Conservation (phyloP, 1,140 invertebrate genomes). For the Drosophila nebulosa region DNA sequence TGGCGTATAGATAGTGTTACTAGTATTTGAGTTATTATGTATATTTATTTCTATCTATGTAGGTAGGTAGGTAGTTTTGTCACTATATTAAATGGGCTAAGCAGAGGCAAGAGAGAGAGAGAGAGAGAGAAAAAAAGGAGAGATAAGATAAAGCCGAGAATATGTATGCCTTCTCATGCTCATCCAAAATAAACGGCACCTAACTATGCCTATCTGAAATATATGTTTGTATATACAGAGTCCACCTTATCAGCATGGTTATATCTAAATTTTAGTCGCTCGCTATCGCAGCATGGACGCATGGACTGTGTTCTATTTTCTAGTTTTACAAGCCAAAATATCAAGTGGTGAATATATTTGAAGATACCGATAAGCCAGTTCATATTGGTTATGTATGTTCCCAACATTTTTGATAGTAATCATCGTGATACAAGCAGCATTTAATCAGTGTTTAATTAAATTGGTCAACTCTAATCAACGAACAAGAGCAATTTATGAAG, state of each 20-base stretch:
- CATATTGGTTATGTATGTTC: background rate
- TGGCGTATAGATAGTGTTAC: background rate
- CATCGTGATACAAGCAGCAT: background rate
- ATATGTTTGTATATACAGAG: background rate
- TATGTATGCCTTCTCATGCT: background rate
- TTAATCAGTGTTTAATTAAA: slow-evolving; percentile 1
- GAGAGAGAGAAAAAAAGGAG: background rate
- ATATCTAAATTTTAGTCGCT: slow-evolving; percentile 4
- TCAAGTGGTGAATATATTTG: background rate
- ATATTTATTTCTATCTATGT: background rate
- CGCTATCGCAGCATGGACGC: background rate
- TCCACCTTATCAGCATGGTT: background rate
- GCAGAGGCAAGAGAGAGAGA: background rate
- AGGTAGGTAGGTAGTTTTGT: background rate
- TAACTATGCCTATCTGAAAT: background rate
- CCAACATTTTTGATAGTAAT: background rate
- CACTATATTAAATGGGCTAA: background rate
- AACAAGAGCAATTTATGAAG: background rate
- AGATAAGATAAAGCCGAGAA: background rate
- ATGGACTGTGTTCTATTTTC: background rate
- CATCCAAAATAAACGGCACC: background rate
- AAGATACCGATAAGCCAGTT: background rate
- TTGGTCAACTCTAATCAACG: background rate
- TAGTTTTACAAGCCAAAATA: background rate
- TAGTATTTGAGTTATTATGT: background rate